These are phyloP conservation scores for Leptinotarsa tumamoca DNA, from an alignment of 2,888 invertebrate species.

Conservation along the genomic window DNA sequence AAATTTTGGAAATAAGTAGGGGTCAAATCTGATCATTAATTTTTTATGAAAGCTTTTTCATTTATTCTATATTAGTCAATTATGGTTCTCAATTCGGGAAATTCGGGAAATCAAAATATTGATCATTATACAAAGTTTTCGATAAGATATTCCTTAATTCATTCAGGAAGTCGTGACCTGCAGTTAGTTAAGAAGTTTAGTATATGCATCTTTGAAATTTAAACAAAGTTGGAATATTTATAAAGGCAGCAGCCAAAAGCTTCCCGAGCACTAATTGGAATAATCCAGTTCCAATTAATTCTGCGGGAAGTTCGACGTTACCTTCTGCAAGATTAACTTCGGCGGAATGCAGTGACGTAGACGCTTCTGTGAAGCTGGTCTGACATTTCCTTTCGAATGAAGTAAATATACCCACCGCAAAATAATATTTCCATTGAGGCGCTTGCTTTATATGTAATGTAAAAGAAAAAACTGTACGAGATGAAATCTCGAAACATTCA, in stretches of 20 bases:
- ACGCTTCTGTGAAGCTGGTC: neutral
- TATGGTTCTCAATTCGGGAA: neutral
- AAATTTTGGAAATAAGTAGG: too few relatives aligned
- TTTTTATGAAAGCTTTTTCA: too few relatives aligned
- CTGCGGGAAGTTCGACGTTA: conserved; percentile 62
- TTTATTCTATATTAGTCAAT: too few relatives aligned
- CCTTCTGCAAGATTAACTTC: conserved; percentile 62
- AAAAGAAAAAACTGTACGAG: too few relatives aligned
- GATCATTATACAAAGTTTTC: conserved; percentile 34
- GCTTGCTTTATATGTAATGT: too few relatives aligned
- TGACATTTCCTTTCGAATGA: neutral
- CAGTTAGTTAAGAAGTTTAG: conserved; percentile 50
- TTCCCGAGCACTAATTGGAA: conserved; percentile 64
- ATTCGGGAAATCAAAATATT: conserved; percentile 27
- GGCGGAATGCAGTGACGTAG: conserved; percentile 36
- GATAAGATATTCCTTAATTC: conserved; percentile 23
- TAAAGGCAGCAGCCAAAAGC: conserved; percentile 59
- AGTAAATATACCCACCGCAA: neutral
- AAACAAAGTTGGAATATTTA: conserved; percentile 63
- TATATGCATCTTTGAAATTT: conserved; percentile 58
- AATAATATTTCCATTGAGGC: too few relatives aligned
- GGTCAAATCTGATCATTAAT: too few relatives aligned
- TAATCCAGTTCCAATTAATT: conserved; percentile 66
- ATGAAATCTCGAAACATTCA: too few relatives aligned
- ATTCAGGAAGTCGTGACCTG: conserved; percentile 51